Base-by-base conservation (phyloP, 2,888 invertebrate species). In the Cyrtodaria siliqua region DNA sequence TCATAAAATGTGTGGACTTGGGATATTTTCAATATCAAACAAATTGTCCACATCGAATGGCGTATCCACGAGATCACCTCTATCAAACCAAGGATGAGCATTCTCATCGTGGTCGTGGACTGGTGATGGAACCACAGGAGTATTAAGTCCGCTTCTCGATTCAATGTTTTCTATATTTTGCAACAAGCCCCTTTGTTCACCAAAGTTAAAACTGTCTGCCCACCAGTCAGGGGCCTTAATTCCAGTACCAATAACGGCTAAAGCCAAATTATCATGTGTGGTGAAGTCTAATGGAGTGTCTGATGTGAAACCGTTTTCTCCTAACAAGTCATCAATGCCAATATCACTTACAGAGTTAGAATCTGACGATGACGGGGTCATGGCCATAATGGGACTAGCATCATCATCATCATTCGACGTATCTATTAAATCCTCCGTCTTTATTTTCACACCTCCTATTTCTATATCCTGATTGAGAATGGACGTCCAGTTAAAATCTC, bases 151-250 rank as follows among this genome's bases (percentile, higher is more conserved):
- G 71, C 87, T 87, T 55, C 72, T 79, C 38, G 63, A 55, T 38
- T 79, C 68, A 38, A 72, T 66, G 33, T 84, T 77, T 27, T 78
- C 78, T 63, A 80, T 80, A 44, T 83, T 81, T 49, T 76, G 71
- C 62, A 79, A 67, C 8, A 82, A 67, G 14, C 79, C 73, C 33
- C 79, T 69, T 24, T 79, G 78, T 26, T 79, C 83, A 40, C 82
- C 80, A 44, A 77, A 73, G 50, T 83, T 83, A 14, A 86, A 72
- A 70, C 79, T 87, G 44, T 90, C 90, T 23, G 76, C 78, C 93
- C 93, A 93, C 92, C 93, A 92, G n/a, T 89, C 89, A 0, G 92
- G 92, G 1, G 92, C 88, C 63, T 85, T 85, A 40, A 93, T 92
- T n/a, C 89, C 86, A 6, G 86, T 84, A n/a, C 93, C 93, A 9